Evolutionary conservation across 2,113 vertebrate genomes (phyloP).

Genomic region (Motacilla alba): DNA sequence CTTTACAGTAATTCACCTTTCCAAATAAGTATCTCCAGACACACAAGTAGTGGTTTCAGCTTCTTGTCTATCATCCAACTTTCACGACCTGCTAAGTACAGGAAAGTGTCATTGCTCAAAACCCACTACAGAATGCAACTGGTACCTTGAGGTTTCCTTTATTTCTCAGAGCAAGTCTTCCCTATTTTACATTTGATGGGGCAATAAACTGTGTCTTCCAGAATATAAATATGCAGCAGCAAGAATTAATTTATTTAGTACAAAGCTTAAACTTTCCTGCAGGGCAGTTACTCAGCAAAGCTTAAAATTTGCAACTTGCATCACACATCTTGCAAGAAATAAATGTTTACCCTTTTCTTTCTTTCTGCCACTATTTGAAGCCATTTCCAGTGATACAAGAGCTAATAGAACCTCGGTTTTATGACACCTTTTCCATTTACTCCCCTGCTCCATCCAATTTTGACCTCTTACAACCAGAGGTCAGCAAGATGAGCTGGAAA

Average conservation of each 20-base stretch:
- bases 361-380: neutral
- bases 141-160: neutral
- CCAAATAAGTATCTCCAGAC: neutral
- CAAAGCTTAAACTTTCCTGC: neutral
- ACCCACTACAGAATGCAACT: neutral
- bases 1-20: neutral
- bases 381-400: neutral
- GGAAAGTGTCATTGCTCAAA: neutral
- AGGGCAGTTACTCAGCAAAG: neutral
- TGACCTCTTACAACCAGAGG: neutral
- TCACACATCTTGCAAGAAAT: rapidly evolving
- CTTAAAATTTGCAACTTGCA: neutral
- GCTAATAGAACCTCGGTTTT: neutral
- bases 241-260: neutral
- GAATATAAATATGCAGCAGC: neutral
- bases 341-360: neutral
- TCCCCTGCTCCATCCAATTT: neutral
- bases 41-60: neutral
- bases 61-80: neutral
- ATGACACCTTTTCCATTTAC: neutral
- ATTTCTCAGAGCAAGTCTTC: neutral
- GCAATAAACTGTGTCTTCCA: neutral
- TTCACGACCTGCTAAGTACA: neutral
- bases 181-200: neutral
- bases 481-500: neutral